Conservation (phyloP, 2,797 vertebrate species). For the Myotis daubentonii region DNA sequence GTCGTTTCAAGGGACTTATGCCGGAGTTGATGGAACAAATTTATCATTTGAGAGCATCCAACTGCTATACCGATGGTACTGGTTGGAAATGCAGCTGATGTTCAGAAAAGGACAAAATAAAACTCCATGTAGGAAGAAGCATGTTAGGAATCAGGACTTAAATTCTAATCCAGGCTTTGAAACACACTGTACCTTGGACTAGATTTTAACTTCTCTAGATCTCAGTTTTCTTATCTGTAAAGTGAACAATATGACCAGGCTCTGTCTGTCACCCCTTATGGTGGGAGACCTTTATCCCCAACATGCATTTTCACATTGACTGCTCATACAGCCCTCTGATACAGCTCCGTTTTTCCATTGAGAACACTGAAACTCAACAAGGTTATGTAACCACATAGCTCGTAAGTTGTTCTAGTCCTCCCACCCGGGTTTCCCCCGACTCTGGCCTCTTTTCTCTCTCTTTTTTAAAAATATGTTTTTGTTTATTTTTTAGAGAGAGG, state of each 20-base stretch:
- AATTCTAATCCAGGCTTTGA: neutral
- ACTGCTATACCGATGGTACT: neutral
- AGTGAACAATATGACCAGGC: neutral
- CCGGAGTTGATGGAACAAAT: neutral
- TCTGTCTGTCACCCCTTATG: neutral
- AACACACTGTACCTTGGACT: neutral
- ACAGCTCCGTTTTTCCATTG: neutral
- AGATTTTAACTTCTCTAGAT: neutral
- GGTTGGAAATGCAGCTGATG: neutral
- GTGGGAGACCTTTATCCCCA: neutral
- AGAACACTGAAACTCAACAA: neutral
- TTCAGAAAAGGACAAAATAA: slow-evolving; percentile 42
- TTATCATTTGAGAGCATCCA: neutral
- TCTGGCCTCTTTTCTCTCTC: neutral
- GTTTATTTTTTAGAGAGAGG: neutral
- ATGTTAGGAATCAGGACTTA: neutral
- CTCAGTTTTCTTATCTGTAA: neutral
- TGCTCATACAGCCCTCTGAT: neutral
- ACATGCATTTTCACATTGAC: neutral
- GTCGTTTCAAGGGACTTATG: neutral
- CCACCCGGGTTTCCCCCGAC: neutral
- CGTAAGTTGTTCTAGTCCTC: neutral
- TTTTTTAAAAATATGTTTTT: neutral
- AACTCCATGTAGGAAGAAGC: neutral
- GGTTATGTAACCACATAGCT: neutral